Percentiles rank a stretch among this genome's conserved stretches.
These are phyloP conservation scores for Drosophila sp. DNA, from an alignment of 1,140 invertebrate genomes.

Conservation along the genomic window DNA sequence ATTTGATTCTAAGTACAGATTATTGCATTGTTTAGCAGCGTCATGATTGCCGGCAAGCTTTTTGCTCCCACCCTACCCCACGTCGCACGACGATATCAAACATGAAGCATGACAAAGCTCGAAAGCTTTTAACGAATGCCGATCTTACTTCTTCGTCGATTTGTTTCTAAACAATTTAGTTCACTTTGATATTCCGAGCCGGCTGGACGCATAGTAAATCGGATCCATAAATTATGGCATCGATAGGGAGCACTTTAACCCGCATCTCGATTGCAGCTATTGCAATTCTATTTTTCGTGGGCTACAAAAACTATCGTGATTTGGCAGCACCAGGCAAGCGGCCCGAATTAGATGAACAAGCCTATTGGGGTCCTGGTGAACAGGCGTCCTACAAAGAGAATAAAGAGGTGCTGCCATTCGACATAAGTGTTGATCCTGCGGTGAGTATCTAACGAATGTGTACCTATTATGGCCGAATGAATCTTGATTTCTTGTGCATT, in stretches of 20 bases:
- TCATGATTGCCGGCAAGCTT: too few species aligned
- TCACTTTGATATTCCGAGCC: slow-evolving; percentile 7
- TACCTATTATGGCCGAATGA: not conserved
- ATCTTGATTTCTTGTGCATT: not conserved
- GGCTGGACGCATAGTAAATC: not conserved
- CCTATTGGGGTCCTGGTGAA: slow-evolving; percentile 67
- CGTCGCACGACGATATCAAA: too few species aligned
- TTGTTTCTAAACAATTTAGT: slow-evolving; percentile 26
- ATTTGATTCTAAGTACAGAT: too few species aligned
- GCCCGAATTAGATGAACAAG: slow-evolving; percentile 65
- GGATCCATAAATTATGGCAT: slow-evolving; percentile 23
- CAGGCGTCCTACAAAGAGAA: slow-evolving; percentile 53
- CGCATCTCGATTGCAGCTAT: slow-evolving; percentile 57
- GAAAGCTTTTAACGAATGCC: not conserved
- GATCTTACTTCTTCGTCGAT: not conserved
- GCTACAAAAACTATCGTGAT: slow-evolving; percentile 65
- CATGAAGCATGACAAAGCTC: too few species aligned
- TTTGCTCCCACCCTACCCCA: too few species aligned
- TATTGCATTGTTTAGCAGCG: too few species aligned
- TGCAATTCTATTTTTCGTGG: slow-evolving; percentile 40
- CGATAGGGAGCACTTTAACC: slow-evolving; percentile 28
- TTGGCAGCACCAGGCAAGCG: slow-evolving; percentile 51
- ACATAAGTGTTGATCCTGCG: slow-evolving; percentile 63
- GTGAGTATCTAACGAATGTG: slow-evolving; percentile 25
- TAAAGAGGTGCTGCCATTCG: slow-evolving; percentile 57